Evolutionary conservation across 1,140 invertebrate species (phyloP).

Genomic region (Cotesia glomerata): DNA sequence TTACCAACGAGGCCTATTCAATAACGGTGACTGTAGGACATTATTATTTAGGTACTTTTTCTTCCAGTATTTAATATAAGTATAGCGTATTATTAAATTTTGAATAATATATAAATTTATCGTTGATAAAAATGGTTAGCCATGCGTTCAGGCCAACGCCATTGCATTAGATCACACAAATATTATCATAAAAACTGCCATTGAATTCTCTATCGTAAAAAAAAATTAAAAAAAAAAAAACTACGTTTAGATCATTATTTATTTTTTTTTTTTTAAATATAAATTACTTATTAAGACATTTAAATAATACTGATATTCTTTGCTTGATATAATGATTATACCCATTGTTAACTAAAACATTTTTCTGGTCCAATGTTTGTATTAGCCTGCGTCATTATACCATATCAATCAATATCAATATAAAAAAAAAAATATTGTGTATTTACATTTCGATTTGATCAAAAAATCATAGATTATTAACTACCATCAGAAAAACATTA

Average conservation of each 20-base stretch:
- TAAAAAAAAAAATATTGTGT: not conserved
- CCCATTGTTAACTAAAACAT: slow-evolving; percentile 8
- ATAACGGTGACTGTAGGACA: slow-evolving; percentile 23
- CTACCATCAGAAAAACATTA: not conserved
- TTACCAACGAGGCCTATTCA: slow-evolving; percentile 35
- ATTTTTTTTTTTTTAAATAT: no score
- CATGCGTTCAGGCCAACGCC: not conserved
- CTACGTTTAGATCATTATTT: not conserved
- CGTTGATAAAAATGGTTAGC: slow-evolving; percentile 11
- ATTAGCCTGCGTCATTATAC: slow-evolving; percentile 16
- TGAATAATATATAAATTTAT: slow-evolving; percentile 10
- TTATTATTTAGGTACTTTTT: slow-evolving; percentile 51
- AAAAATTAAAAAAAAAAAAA: no score
- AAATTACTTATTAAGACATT: slow-evolving; percentile 13
- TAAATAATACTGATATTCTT: not conserved
- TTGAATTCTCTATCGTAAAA: slow-evolving; percentile 20
- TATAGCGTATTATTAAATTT: slow-evolving; percentile 32
- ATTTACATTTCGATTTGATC: not conserved
- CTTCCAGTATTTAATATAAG: slow-evolving; percentile 58
- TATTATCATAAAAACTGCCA: slow-evolving; percentile 28
- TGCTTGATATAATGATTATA: not conserved
- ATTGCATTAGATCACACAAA: not conserved
- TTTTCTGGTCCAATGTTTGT: slow-evolving; percentile 9
- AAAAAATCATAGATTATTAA: not conserved
- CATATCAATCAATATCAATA: slow-evolving; percentile 25